These are phyloP conservation scores for Probosciger aterrimus DNA, from an alignment of 2,113 vertebrate species.

Conservation along the genomic window DNA sequence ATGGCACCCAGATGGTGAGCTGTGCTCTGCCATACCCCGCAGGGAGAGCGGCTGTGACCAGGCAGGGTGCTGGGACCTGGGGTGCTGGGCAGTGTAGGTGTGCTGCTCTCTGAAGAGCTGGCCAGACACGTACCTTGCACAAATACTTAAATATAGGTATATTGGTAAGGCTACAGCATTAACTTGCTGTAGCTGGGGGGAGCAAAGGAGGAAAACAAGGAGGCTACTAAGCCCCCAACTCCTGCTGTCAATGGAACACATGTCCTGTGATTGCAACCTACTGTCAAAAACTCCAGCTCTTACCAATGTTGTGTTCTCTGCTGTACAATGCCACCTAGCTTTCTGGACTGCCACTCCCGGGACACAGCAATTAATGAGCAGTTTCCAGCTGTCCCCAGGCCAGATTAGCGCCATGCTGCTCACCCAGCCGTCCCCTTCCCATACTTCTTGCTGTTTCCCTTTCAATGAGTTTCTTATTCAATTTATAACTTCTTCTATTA, in stretches of 20 bases:
- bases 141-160: not conserved
- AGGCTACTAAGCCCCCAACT: accelerated
- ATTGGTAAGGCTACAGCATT: too few species aligned
- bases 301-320: not conserved
- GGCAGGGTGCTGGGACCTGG: not conserved
- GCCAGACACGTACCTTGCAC: too few species aligned
- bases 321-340: not conserved
- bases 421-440: accelerated
- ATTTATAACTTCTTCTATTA: not conserved
- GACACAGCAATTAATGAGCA: not conserved
- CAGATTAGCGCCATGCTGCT: not conserved
- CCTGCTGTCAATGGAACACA: accelerated
- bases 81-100: not conserved
- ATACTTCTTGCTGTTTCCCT: not conserved
- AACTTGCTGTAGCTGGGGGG: accelerated
- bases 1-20: accelerated
- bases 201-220: not conserved
- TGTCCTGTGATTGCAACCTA: too few species aligned
- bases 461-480: not conserved
- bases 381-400: not conserved
- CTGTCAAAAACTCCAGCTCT: not conserved
- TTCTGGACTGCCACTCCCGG: accelerated
- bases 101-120: not conserved
- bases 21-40: too few species aligned
- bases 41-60: accelerated